These are phyloP conservation scores for Metopolophium dirhodum DNA, from an alignment of 1,140 invertebrate species.

Conservation along the genomic window DNA sequence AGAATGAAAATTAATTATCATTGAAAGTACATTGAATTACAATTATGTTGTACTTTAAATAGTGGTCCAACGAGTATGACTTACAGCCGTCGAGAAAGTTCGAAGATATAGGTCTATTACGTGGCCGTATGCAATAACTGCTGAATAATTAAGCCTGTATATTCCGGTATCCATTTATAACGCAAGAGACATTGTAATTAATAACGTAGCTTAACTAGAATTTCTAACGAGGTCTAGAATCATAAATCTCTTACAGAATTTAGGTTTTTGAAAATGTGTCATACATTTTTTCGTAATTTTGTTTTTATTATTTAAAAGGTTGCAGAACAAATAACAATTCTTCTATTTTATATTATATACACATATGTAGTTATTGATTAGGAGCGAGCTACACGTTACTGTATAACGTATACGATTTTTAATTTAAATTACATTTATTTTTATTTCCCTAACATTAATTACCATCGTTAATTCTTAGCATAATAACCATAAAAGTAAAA, in stretches of 20 bases:
- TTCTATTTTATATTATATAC: background rate
- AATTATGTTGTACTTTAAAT: background rate
- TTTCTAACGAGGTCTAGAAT: background rate
- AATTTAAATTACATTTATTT: background rate
- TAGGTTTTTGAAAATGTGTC: slow-evolving; percentile 11
- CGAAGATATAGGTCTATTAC: background rate
- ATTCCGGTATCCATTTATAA: slow-evolving; percentile 36
- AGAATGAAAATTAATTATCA: background rate
- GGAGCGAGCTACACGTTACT: background rate
- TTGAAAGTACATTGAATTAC: background rate
- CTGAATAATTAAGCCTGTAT: slow-evolving; percentile 14
- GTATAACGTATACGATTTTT: no score
- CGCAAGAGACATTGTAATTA: slow-evolving; percentile 17
- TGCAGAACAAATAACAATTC: background rate
- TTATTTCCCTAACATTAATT: no score
- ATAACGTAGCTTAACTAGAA: slow-evolving; percentile 21
- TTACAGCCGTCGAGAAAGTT: background rate
- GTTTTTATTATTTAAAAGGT: background rate
- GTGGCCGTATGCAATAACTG: background rate
- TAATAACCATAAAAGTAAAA: background rate
- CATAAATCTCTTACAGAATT: slow-evolving; percentile 9
- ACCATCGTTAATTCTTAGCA: background rate
- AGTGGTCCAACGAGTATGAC: background rate
- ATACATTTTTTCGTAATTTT: background rate
- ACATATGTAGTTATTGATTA: background rate